These are phyloP conservation scores for Coelopa frigida DNA, from an alignment of 1,140 invertebrate genomes.

Conservation along the genomic window DNA sequence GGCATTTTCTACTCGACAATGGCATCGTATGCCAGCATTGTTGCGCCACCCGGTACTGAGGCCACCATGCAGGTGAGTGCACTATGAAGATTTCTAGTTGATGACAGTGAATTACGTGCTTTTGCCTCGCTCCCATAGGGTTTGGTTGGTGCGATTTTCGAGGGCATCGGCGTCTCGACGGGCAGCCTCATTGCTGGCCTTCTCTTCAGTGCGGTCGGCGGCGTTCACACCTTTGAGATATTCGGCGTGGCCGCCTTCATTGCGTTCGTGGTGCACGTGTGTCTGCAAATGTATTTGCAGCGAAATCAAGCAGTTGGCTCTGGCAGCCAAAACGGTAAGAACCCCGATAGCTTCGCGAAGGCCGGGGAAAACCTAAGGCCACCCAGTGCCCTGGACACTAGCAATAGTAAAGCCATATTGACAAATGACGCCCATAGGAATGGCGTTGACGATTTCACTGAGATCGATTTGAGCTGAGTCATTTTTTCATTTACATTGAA, in stretches of 20 bases:
- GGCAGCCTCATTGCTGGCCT: constrained; percentile 69
- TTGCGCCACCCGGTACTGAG: constrained; percentile 77
- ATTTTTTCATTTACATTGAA: neutral
- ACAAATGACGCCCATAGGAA: neutral
- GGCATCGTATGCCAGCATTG: constrained; percentile 78
- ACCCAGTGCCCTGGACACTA: neutral
- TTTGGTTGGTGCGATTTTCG: constrained; percentile 75
- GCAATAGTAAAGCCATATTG: neutral
- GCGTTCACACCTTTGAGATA: constrained; percentile 58
- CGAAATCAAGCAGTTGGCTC: constrained; percentile 19
- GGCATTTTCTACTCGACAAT: constrained; percentile 85
- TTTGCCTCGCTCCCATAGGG: constrained; percentile 51
- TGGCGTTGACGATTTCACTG: constrained; percentile 20
- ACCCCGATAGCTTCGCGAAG: constrained; percentile 12
- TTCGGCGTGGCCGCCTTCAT: constrained; percentile 63
- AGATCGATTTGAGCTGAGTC: constrained; percentile 28
- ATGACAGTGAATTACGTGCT: neutral
- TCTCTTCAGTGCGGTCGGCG: constrained; percentile 55
- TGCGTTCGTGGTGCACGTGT: constrained; percentile 55
- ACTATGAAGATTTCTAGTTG: too few species aligned
- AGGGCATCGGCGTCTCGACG: constrained; percentile 72
- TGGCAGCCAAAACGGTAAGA: constrained; percentile 33
- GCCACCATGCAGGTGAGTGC: constrained; percentile 66
- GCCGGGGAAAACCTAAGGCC: neutral
- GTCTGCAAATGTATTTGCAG: constrained; percentile 47